A percentile compares a stretch with the other conserved stretches of the same genome.
Conservation (phyloP, 1,140 invertebrate species). For the Phocides pigmalion region DNA sequence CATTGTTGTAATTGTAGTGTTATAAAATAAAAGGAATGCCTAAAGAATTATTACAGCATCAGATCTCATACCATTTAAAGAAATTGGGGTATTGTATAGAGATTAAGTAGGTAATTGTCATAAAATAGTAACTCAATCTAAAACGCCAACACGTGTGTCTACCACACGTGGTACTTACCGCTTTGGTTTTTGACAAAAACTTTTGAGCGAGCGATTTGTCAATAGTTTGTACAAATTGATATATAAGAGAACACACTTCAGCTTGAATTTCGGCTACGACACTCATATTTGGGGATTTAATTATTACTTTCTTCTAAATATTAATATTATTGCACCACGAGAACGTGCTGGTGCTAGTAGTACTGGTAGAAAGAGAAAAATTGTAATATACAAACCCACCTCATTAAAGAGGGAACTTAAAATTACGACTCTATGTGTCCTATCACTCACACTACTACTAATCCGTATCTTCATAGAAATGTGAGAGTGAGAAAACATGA, state of each 20-base stretch:
- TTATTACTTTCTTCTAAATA: constrained; percentile 8
- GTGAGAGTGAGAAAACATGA: too few relatives aligned
- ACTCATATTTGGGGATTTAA: constrained; percentile 52
- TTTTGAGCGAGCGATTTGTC: constrained; percentile 66
- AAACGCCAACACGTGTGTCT: constrained; percentile 51
- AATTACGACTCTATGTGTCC: too few relatives aligned
- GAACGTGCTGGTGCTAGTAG: background rate
- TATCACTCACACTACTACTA: too few relatives aligned
- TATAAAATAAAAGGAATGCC: background rate
- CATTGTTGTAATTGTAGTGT: background rate
- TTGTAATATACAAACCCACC: too few relatives aligned
- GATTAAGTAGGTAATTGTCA: background rate
- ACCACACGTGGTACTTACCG: constrained; percentile 71
- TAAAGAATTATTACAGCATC: background rate
- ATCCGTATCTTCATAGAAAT: too few relatives aligned
- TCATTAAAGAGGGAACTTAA: too few relatives aligned
- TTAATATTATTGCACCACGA: background rate
- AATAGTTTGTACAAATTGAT: constrained; percentile 56
- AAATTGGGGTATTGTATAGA: background rate
- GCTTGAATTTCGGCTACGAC: constrained; percentile 48
- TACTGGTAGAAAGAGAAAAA: too few relatives aligned
- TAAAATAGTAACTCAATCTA: constrained; percentile 23
- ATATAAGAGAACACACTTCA: constrained; percentile 54
- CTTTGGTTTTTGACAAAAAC: constrained; percentile 64
- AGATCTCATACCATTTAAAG: background rate